These are phyloP conservation scores for Clarias laeviceps DNA, from an alignment of 2,797 vertebrate species.

Conservation along the genomic window DNA sequence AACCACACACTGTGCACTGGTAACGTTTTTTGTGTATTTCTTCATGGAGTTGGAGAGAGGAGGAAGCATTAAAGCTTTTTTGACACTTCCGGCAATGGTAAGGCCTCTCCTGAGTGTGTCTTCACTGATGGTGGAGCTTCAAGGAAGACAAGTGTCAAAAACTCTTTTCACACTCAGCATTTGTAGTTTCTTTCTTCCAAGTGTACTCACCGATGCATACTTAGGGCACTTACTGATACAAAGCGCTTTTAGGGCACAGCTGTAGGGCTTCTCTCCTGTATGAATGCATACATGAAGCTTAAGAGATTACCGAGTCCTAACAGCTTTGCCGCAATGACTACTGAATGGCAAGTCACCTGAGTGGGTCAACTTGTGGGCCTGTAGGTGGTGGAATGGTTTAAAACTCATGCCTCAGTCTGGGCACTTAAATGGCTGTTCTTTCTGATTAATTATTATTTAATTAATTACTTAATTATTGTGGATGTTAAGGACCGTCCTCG, in stretches of 20 bases:
- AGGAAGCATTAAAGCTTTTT: too few species aligned
- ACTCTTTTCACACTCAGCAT: background rate
- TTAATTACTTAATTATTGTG: too few species aligned
- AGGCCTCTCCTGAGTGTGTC: background rate
- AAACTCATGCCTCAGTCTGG: slow-evolving; percentile 43
- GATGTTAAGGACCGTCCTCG: background rate
- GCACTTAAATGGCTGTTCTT: slow-evolving; percentile 28
- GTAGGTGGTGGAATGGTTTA: slow-evolving; percentile 27
- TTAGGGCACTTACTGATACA: background rate
- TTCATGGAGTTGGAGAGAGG: too few species aligned
- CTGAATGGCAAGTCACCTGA: slow-evolving; percentile 23
- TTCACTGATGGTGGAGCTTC: background rate
- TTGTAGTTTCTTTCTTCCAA: background rate
- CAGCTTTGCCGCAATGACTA: slow-evolving; percentile 30
- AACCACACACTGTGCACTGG: slow-evolving; percentile 32
- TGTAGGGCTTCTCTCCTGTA: slow-evolving; percentile 44
- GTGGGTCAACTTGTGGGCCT: slow-evolving; percentile 35
- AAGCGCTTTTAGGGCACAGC: slow-evolving; percentile 12
- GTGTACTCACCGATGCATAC: background rate
- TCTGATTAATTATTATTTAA: slow-evolving; percentile 34
- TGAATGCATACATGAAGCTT: slow-evolving; percentile 36
- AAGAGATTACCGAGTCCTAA: slow-evolving; percentile 27
- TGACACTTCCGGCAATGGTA: too few species aligned
- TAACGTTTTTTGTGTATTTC: background rate
- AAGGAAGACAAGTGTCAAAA: background rate